Base-by-base conservation (phyloP, 2,113 vertebrate genomes). In the Brachirus orientalis region DNA sequence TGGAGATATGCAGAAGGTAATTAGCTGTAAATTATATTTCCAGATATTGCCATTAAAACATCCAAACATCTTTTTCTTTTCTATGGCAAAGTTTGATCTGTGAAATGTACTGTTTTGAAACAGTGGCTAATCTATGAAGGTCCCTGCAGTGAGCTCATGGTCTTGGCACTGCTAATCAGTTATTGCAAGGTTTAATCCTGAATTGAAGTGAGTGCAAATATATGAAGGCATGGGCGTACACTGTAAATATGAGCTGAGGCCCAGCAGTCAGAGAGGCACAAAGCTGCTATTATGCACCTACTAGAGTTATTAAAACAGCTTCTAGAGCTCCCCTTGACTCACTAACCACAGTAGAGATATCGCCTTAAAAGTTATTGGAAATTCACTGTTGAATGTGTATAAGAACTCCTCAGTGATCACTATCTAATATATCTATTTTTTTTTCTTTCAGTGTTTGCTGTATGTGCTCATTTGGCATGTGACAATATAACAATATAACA, bases 1-100 rank as follows among this genome's bases (percentile, higher is more conserved):
- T 5, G 98, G 97, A 65, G 98, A 99, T 14, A 89, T 93, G 0
- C 95, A 98, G 10, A 98, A 95, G 96, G 98, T 99, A 88, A 77
- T 85, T 1, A 3, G 6, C 9, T 51, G 0, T 63, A 20, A 52
- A 12, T 16, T 35, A 20, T 22, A 7, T 22, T 56, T 63, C 9
- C 14, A n/a, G 8, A 11, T 37, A 5, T 13, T 20, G 37, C 51
- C 8, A 16, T 10, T 41, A 4, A 20, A 44, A 53, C 36, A 10
- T 35, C 14, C 1, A 6, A 19, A 36, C 6, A 1, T 19, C 13
- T 43, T 50, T 3, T 55, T 54, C n/a, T 28, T 28, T 28, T 28
- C 5, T 3, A 28, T 28, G 28, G 1, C 6, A 28, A 4, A 28
- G 3, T 28, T 28, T 28, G 3, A 3, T 4, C 3, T 28, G 28